A percentile compares a stretch with the other conserved stretches of the same genome.
phyloP scores from a whole-genome alignment of 2,888 invertebrate genomes.

The Scaptomyza flava region DNA sequence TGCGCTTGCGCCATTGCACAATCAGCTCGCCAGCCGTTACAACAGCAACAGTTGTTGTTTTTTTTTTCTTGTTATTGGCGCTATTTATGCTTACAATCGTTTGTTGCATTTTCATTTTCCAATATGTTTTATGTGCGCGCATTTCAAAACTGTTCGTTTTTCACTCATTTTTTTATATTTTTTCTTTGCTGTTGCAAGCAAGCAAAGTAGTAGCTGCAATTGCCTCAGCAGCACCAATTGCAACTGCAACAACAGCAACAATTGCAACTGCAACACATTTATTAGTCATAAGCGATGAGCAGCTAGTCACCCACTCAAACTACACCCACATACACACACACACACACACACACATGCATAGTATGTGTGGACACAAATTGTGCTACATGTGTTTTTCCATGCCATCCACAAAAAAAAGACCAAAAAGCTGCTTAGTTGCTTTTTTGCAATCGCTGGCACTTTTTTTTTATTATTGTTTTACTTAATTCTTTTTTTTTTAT shows the following conservation, averaged over 20 bases:
- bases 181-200: constrained; percentile 52
- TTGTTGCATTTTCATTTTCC: constrained; percentile 63
- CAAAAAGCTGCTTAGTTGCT: constrained; percentile 46
- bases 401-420: constrained; percentile 28
- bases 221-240: constrained; percentile 34
- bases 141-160: constrained; percentile 57
- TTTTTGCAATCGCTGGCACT: constrained; percentile 47
- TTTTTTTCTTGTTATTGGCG: constrained; percentile 5
- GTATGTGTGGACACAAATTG: constrained; percentile 39
- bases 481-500: constrained; percentile 9
- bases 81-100: constrained; percentile 50
- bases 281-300: constrained; percentile 52
- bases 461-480: constrained; percentile 20
- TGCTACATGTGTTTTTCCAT: constrained; percentile 51
- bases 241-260: constrained; percentile 18
- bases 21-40: constrained; percentile 36
- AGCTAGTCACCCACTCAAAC: constrained; percentile 41
- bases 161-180: constrained; percentile 32
- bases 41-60: constrained; percentile 40
- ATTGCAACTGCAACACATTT: background rate
- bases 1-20: constrained; percentile 50
- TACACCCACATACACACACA: constrained; percentile 16
- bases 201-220: constrained; percentile 17
- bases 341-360: constrained; percentile 7
- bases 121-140: constrained; percentile 59